Percentiles rank a stretch among this genome's conserved stretches.
phyloP scores from a whole-genome alignment of 2,888 invertebrate genomes.

The Chymomyza amoena region DNA sequence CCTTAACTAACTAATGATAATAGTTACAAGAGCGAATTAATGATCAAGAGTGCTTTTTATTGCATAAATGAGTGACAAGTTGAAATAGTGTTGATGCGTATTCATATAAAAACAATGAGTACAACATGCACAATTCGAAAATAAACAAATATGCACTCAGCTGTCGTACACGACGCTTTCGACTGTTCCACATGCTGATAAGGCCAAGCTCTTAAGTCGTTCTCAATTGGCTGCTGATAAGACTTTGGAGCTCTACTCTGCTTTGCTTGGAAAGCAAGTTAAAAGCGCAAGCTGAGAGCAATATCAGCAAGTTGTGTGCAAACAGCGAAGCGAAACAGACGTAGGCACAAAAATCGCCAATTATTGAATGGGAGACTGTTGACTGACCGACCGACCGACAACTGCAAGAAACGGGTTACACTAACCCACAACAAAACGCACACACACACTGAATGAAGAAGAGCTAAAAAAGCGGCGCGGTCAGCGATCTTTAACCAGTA shows the following conservation, averaged over 20 bases:
- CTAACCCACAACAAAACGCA: slow-evolving; percentile 47
- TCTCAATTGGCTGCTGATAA: slow-evolving; percentile 25
- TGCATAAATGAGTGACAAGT: not conserved
- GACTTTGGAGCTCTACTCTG: slow-evolving; percentile 2
- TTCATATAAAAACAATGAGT: not conserved
- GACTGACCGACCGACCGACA: slow-evolving; percentile 28
- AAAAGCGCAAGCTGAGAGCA: slow-evolving; percentile 40
- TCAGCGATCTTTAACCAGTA: slow-evolving; percentile 65
- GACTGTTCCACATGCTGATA: not conserved
- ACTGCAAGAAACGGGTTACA: slow-evolving; percentile 67
- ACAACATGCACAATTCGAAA: not conserved
- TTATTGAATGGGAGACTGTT: slow-evolving; percentile 42
- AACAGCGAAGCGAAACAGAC: slow-evolving; percentile 59
- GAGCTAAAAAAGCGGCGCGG: slow-evolving; percentile 39
- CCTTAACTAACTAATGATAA: slow-evolving; percentile 36
- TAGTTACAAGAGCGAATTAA: slow-evolving; percentile 18
- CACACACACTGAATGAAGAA: slow-evolving; percentile 42
- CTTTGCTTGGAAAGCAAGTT: slow-evolving; percentile 31
- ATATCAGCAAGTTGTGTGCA: slow-evolving; percentile 48
- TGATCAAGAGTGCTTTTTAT: not conserved
- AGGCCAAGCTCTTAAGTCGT: not conserved
- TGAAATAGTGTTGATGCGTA: not conserved
- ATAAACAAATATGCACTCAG: not conserved
- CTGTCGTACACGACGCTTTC: not conserved
- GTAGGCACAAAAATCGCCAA: slow-evolving; percentile 40